These are phyloP conservation scores for Rhagium mordax DNA, from an alignment of 2,888 invertebrate species.

Conservation along the genomic window DNA sequence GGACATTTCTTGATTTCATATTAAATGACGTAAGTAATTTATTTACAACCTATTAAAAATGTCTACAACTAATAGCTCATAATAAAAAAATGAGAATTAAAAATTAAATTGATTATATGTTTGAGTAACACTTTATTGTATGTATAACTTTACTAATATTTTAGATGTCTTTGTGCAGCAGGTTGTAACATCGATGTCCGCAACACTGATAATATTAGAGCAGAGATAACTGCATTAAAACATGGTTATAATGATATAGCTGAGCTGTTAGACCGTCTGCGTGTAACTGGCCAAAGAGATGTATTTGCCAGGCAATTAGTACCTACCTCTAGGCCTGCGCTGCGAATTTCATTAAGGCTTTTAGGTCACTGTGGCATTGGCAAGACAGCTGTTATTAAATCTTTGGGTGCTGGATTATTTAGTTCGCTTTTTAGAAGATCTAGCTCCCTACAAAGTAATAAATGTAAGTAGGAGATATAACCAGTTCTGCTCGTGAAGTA, in stretches of 20 bases:
- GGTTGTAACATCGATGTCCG: conserved; percentile 80
- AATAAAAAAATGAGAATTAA: too few relatives aligned
- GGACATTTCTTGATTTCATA: too few relatives aligned
- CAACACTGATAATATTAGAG: conserved; percentile 80
- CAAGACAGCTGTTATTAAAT: conserved; percentile 79
- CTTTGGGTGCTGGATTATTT: conserved; percentile 79
- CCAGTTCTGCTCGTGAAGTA: background rate
- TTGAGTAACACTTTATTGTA: background rate
- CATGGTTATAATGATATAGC: conserved; percentile 81
- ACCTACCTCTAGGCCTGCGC: conserved; percentile 73
- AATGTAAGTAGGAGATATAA: conserved; percentile 62
- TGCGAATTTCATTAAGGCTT: conserved; percentile 77
- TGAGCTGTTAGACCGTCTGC: conserved; percentile 77
- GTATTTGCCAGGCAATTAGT: conserved; percentile 74
- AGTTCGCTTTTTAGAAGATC: conserved; percentile 77
- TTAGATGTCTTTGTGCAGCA: conserved; percentile 78
- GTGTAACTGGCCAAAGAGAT: conserved; percentile 72
- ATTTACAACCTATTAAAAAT: too few relatives aligned
- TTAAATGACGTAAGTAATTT: too few relatives aligned
- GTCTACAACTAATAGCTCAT: too few relatives aligned
- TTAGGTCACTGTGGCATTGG: conserved; percentile 83
- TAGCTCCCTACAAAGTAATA: conserved; percentile 70
- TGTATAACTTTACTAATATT: conserved; percentile 23
- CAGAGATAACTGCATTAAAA: conserved; percentile 84
- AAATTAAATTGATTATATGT: too few relatives aligned